A percentile compares a stretch with the other conserved stretches of the same genome.
Evolutionary conservation across 2,888 invertebrate species (phyloP).

Genomic region (Callosobruchus maculatus): DNA sequence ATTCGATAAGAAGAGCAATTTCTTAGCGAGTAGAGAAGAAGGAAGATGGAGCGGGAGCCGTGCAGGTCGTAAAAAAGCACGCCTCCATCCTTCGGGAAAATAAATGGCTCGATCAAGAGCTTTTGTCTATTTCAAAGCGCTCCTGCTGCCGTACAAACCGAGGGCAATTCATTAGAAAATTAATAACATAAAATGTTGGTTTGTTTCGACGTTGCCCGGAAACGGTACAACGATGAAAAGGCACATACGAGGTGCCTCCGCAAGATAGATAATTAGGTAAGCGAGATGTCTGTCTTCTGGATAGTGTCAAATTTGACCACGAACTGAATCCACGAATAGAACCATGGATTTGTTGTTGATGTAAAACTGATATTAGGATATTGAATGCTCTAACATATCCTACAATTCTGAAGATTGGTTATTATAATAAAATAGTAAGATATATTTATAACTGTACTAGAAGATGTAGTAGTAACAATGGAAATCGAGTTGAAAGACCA

Average conservation of each 20-base stretch:
- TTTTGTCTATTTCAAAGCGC: neutral
- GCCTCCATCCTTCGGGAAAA: neutral
- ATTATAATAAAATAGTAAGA: no score
- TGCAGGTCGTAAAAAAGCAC: neutral
- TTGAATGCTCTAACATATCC: no score
- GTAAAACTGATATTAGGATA: no score
- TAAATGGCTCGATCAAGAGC: neutral
- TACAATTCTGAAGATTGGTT: no score
- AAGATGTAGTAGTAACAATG: no score
- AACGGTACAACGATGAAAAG: neutral
- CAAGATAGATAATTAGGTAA: neutral
- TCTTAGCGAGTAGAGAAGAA: neutral
- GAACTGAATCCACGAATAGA: no score
- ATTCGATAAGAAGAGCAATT: neutral
- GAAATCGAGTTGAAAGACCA: no score
- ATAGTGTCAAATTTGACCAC: no score
- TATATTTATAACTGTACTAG: no score
- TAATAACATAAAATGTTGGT: constrained; percentile 13
- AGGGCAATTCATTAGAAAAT: constrained; percentile 14
- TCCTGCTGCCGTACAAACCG: neutral
- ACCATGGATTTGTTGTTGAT: no score
- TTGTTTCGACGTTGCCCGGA: constrained; percentile 6
- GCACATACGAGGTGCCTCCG: neutral
- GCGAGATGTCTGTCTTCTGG: no score
- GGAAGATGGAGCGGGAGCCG: neutral